Evolutionary conservation across 2,113 vertebrate genomes (phyloP).

Genomic region (Eretmochelys imbricata): DNA sequence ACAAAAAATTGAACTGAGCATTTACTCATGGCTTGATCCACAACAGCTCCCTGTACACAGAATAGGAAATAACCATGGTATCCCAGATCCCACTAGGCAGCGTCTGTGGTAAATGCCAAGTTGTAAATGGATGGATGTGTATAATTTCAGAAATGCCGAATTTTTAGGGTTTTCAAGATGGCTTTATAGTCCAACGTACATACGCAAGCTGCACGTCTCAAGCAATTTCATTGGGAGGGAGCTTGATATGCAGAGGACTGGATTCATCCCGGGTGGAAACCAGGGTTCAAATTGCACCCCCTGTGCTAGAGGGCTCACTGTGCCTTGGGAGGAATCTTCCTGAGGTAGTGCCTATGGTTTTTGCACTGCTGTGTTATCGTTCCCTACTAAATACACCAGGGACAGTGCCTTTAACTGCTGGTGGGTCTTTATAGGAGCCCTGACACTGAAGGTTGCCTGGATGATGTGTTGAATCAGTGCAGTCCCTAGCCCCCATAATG

Average conservation of each 20-base stretch:
- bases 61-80: neutral
- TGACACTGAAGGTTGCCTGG: neutral
- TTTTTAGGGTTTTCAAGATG: neutral
- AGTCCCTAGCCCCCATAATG: neutral
- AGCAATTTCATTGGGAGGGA: neutral
- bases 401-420: neutral
- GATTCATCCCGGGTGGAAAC: neutral
- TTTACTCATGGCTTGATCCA: neutral
- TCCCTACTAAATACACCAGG: neutral
- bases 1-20: neutral
- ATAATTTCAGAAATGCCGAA: neutral
- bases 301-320: neutral
- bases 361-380: neutral
- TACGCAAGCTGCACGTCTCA: neutral
- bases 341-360: neutral
- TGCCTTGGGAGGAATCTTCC: neutral
- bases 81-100: neutral
- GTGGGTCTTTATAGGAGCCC: neutral
- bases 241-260: neutral
- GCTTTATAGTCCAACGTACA: neutral
- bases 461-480: neutral
- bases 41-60: accelerated
- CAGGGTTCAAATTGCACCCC: neutral
- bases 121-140: neutral
- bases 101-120: neutral